These are phyloP conservation scores for Leptopilina syphax DNA, from an alignment of 2,888 invertebrate species.

Conservation along the genomic window DNA sequence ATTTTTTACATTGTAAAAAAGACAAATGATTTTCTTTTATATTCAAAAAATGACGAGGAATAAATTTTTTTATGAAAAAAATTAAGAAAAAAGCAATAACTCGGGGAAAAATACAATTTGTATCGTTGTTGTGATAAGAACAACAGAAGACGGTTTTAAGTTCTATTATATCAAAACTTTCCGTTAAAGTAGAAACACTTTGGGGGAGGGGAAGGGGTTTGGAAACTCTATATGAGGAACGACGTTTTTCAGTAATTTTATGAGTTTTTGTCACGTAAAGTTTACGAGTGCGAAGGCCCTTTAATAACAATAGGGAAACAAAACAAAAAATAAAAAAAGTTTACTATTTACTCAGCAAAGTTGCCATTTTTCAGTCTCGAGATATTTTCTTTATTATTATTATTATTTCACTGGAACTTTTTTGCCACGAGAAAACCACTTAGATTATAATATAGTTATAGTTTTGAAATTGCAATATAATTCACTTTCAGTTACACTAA, in stretches of 20 bases:
- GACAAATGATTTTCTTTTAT: too few relatives aligned
- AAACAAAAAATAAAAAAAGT: neutral
- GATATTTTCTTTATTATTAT: too few relatives aligned
- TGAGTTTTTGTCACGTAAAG: slow-evolving; percentile 24
- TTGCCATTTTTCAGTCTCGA: neutral
- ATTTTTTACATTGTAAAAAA: too few relatives aligned
- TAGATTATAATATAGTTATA: too few relatives aligned
- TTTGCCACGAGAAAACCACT: too few relatives aligned
- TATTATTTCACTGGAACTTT: too few relatives aligned
- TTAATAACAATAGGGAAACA: too few relatives aligned
- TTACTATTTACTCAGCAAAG: slow-evolving; percentile 21
- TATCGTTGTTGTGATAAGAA: slow-evolving; percentile 1
- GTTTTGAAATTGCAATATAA: too few relatives aligned
- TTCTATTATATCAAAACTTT: slow-evolving; percentile 25
- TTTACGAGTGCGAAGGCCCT: slow-evolving; percentile 19
- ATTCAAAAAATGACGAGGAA: too few relatives aligned
- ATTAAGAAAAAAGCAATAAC: neutral
- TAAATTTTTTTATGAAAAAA: neutral
- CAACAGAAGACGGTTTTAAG: neutral
- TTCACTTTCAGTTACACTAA: too few relatives aligned
- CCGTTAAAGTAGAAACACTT: slow-evolving; percentile 14
- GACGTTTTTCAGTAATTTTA: slow-evolving; percentile 29
- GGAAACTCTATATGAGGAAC: neutral
- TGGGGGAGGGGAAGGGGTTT: too few relatives aligned
- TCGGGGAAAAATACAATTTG: neutral